Evolutionary conservation across 2,888 invertebrate genomes (phyloP).

Genomic region (Lycia hirtaria): DNA sequence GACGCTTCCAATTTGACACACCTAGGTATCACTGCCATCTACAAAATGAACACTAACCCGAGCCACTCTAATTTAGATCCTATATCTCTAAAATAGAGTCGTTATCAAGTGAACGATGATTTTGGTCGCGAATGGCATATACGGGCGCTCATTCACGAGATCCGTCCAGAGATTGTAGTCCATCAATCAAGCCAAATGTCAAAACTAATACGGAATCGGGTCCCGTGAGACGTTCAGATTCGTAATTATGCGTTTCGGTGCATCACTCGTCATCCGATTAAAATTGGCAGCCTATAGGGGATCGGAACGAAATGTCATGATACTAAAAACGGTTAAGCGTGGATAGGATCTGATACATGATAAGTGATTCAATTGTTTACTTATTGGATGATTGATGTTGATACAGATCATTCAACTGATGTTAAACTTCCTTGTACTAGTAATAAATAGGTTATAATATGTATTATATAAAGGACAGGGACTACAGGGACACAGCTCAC

Average conservation of each 20-base stretch:
- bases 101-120: slow-evolving; percentile 7
- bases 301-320: slow-evolving; percentile 42
- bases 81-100: slow-evolving; percentile 17
- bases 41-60: slow-evolving; percentile 31
- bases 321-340: slow-evolving; percentile 39
- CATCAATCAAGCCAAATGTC: slow-evolving; percentile 84
- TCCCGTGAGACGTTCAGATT: slow-evolving; percentile 80
- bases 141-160: slow-evolving; percentile 79
- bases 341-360: slow-evolving; percentile 27
- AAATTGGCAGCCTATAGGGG: slow-evolving; percentile 82
- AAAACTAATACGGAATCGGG: slow-evolving; percentile 81
- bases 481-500: too few relatives aligned
- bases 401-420: slow-evolving; percentile 22
- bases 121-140: slow-evolving; percentile 56
- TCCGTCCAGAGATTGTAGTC: slow-evolving; percentile 78
- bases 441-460: not conserved
- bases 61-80: slow-evolving; percentile 21
- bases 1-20: slow-evolving; percentile 74
- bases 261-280: slow-evolving; percentile 80
- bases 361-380: slow-evolving; percentile 33
- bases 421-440: slow-evolving; percentile 1
- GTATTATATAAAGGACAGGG: not conserved
- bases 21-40: slow-evolving; percentile 68
- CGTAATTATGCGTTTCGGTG: slow-evolving; percentile 81
- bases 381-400: slow-evolving; percentile 32